phyloP scores from a whole-genome alignment of 2,888 invertebrate species.

The Phaonia tiefii region DNA sequence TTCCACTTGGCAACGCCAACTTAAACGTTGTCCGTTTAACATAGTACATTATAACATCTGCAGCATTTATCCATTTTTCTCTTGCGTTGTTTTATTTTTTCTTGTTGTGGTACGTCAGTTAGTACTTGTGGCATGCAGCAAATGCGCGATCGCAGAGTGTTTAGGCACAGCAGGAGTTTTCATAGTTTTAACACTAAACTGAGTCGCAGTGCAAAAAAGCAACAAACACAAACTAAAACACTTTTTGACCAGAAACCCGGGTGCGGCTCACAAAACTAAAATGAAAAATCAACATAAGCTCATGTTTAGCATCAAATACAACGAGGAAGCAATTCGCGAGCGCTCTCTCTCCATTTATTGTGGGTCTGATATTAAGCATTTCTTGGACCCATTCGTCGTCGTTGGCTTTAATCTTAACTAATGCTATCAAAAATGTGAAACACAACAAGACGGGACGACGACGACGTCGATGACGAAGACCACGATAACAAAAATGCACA shows the following conservation, averaged over 20 bases:
- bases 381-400: background rate
- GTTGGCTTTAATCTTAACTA: conserved; percentile 49
- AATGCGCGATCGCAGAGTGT: conserved; percentile 66
- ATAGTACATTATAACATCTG: conserved; percentile 64
- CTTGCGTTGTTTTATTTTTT: conserved; percentile 47
- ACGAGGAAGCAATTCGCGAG: conserved; percentile 68
- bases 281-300: conserved; percentile 51
- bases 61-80: conserved; percentile 48
- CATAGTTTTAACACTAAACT: conserved; percentile 67
- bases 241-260: conserved; percentile 50
- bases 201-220: conserved; percentile 36
- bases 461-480: conserved; percentile 2
- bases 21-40: conserved; percentile 51
- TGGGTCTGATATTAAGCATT: conserved; percentile 5
- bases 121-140: conserved; percentile 55
- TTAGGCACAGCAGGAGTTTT: conserved; percentile 70
- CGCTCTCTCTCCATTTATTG: conserved; percentile 39
- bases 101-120: conserved; percentile 43
- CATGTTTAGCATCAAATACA: conserved; percentile 63
- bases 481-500: conserved; percentile 58
- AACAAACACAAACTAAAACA: too few species aligned
- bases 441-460: conserved; percentile 2
- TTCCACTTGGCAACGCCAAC: conserved; percentile 43
- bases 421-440: conserved; percentile 60
- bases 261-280: conserved; percentile 56